Evolutionary conservation across 1,140 invertebrate genomes (phyloP), one percentile per base, ranked within the genome.

Genomic region (Zophobas morio): DNA sequence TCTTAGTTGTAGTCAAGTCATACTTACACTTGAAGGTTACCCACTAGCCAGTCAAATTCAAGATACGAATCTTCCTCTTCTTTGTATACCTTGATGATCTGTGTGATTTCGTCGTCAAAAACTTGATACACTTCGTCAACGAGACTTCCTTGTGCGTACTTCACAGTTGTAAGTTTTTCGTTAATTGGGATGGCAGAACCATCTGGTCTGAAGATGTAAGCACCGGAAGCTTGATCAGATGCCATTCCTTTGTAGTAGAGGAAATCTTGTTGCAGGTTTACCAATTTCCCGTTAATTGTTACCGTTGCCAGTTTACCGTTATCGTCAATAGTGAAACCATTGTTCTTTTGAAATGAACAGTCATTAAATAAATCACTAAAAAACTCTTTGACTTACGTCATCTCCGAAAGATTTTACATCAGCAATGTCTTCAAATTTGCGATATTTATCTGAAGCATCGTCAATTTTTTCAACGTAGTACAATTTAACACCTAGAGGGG

Each of bases 21-120:
- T 6, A 40, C 74, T 78, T n/a, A 73, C 46, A 76, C 99, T 96
- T 0, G 97, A 96, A 73, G 34, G 2, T 53, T 4, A 34, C 98
- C 98, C 77, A 99, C 90, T 0, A 97, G 88, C 96, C 96, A 99
- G 81, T 98, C 93, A 72, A 98, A 92, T 86, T 99, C 96, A 0
- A 96, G 87, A 56, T 90, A 88, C 70, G 92, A 88, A 46, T 91
- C 88, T 1, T 86, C 87, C 6, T 70, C 47, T 5, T 2, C 51
- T 0, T 90, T 88, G 79, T 96, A 95, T 0, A 97, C 80, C 70
- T 96, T 87, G 34, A 97, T 88, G 0, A 94, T 90, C 88, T 98
- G 94, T n/a, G 91, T 94, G 0, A 95, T 87, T 94, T 94, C 98
- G 5, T 93, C 88, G 53, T 88, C 90, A 75, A 92, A 90, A 5